Base-by-base conservation (phyloP, 2,888 invertebrate species). In the Acheta domesticus region DNA sequence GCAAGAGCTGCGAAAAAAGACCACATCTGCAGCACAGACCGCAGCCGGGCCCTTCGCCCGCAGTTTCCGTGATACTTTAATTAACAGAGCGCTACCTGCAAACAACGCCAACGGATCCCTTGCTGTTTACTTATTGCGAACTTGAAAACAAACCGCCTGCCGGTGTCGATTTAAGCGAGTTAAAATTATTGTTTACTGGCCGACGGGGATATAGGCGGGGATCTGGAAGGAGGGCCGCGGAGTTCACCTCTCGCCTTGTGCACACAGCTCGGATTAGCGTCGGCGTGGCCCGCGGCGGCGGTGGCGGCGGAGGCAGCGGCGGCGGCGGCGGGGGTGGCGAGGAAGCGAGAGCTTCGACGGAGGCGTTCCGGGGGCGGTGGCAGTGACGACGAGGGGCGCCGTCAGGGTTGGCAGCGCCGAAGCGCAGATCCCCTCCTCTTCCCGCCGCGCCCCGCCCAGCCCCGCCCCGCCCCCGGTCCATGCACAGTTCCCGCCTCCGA, bases 11-110 rank as follows among this genome's bases (percentile, higher is more conserved):
- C 36, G 36, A 36, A 36, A 36, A 36, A 36, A 36, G 36, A 36
- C 23, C 23, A 4, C 23, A 23, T 36, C 36, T 36, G 36, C 36
- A 36, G 36, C 36, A 8, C 36, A 36, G 36, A 36, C 36, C 36
- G 36, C 36, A 36, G 36, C 36, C 36, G 5, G 36, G 36, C 36
- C 36, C 36, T 36, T 36, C 36, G 36, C n/a, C 62, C 62, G 62
- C 62, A 62, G 62, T 62, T 62, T 62, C n/a, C 62, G n/a, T 62
- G 62, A 62, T 62, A 62, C 62, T 62, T 62, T 62, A 62, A 62
- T 62, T 62, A 62, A 62, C 62, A 62, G 62, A 62, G 8, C 62
- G 62, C 62, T 62, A 62, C 62, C 62, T 62, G n/a, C 62, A 62
- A 62, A 62, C 62, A 62, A 62, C 62, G 62, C 16, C 16, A 62